Evolutionary conservation across 2,113 vertebrate species (phyloP).

Genomic region (Bettongia penicillata): DNA sequence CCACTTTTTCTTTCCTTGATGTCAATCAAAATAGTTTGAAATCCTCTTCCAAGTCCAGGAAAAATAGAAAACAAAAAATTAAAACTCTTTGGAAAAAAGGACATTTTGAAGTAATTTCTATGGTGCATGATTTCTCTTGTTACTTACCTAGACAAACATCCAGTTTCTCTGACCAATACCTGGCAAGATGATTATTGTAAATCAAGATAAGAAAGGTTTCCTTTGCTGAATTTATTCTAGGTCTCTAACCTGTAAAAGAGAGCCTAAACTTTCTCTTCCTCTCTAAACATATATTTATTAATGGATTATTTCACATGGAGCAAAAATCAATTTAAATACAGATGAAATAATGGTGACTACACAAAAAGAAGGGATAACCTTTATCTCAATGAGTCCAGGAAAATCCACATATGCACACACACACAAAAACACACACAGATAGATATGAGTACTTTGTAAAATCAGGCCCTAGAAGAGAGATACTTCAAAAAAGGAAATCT

Average conservation of each 20-base stretch:
- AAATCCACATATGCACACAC: not conserved
- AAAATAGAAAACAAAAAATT: not conserved
- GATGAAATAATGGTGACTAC: not conserved
- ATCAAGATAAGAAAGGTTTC: not conserved
- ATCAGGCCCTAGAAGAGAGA: not conserved
- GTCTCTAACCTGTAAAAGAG: not conserved
- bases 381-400: not conserved
- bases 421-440: too few relatives aligned
- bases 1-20: not conserved
- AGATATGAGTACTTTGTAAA: not conserved
- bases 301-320: not conserved
- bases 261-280: not conserved
- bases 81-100: not conserved
- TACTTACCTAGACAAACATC: not conserved
- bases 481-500: not conserved
- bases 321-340: not conserved
- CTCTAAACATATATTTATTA: not conserved
- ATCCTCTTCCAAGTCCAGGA: not conserved
- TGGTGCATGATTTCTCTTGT: not conserved
- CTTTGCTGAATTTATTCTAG: not conserved
- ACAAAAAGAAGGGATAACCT: not conserved
- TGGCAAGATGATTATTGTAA: not conserved
- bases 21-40: not conserved
- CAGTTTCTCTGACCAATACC: not conserved
- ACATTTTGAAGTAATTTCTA: not conserved